phyloP scores from a whole-genome alignment of 2,113 vertebrate species.

The Corythornis cristatus region DNA sequence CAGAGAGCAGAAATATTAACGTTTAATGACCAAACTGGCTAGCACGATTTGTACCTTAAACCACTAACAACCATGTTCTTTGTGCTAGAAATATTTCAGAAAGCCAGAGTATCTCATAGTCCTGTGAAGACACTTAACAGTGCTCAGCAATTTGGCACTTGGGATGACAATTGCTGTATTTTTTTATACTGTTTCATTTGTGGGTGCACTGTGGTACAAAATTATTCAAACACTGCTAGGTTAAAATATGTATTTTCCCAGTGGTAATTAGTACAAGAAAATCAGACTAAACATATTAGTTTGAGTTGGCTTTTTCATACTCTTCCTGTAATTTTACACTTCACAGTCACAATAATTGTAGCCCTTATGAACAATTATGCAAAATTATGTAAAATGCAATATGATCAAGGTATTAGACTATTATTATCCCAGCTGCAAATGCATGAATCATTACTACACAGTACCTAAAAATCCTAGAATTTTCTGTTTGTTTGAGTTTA shows the following conservation, averaged over 20 bases:
- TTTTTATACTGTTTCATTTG: background rate
- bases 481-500: conserved; percentile 33
- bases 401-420: conserved; percentile 48
- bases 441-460: conserved; percentile 19
- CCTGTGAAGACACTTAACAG: background rate
- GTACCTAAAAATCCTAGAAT: background rate
- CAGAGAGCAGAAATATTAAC: conserved; percentile 1
- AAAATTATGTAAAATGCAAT: conserved; percentile 55
- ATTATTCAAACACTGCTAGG: background rate
- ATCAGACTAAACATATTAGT: conserved; percentile 41
- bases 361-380: conserved; percentile 62
- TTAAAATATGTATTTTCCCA: conserved; percentile 52
- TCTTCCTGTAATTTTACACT: conserved; percentile 58
- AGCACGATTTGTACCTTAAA: background rate
- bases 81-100: background rate
- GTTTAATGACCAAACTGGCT: background rate
- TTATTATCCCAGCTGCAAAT: conserved; percentile 30
- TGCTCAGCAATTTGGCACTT: background rate
- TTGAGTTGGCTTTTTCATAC: conserved; percentile 32
- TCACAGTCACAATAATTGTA: conserved; percentile 51
- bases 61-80: background rate
- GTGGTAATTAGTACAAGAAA: conserved; percentile 59
- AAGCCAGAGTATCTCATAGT: background rate
- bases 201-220: background rate
- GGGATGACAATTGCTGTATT: background rate